Evolutionary conservation across 2,888 invertebrate genomes (phyloP).

Genomic region (Bellardia bayeri): DNA sequence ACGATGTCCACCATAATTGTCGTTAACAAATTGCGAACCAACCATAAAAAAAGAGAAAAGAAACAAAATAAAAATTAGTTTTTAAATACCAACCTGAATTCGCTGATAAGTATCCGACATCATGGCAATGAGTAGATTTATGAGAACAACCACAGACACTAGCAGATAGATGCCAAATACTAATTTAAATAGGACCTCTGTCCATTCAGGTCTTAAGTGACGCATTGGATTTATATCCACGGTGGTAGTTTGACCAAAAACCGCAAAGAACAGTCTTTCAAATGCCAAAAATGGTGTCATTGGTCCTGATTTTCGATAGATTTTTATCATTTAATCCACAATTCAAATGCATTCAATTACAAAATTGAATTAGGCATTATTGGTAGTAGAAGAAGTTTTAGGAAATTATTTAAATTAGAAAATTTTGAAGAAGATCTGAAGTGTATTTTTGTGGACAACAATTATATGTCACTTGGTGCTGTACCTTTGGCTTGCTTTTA

Average conservation of each 20-base stretch:
- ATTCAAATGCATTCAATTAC: constrained; percentile 34
- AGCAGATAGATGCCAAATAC: constrained; percentile 99
- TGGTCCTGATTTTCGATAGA: constrained; percentile 80
- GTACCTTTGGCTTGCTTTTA: constrained; percentile 68
- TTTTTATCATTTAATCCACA: constrained; percentile 65
- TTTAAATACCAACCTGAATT: constrained; percentile 93
- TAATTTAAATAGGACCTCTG: constrained; percentile 93
- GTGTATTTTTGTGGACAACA: constrained; percentile 47
- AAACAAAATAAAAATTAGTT: constrained; percentile 77
- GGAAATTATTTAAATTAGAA: constrained; percentile 43
- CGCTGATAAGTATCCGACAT: constrained; percentile 99
- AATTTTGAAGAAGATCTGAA: constrained; percentile 21
- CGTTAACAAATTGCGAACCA: constrained; percentile 70
- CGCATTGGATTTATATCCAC: constrained; percentile 92
- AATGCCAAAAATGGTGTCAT: constrained; percentile 96
- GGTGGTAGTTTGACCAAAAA: constrained; percentile 97
- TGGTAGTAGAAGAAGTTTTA: constrained; percentile 58
- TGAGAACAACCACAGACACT: constrained; percentile 98
- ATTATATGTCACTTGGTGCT: constrained; percentile 63
- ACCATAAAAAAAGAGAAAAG: constrained; percentile 76
- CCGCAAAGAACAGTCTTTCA: constrained; percentile 98
- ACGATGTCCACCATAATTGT: constrained; percentile 31
- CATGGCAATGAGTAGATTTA: constrained; percentile 99
- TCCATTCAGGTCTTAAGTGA: constrained; percentile 90
- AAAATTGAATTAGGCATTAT: constrained; percentile 31